Percentiles rank a stretch among this genome's conserved stretches.
These are phyloP conservation scores for Hydrozoanthus tunicans DNA, from an alignment of 64 coral and sea anemone species.

Conservation along the genomic window DNA sequence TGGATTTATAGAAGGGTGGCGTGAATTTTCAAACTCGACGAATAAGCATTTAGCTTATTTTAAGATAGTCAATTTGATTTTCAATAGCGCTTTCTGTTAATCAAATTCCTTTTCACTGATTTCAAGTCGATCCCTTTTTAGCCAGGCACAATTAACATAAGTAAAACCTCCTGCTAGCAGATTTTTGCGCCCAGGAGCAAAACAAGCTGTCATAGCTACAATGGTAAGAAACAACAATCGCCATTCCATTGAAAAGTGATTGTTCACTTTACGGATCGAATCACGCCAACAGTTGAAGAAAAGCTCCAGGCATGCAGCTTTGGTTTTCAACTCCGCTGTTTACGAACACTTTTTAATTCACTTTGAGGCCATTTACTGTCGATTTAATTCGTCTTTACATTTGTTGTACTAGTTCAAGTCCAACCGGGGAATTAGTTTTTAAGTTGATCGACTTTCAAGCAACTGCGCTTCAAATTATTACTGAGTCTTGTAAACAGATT, in stretches of 20 bases:
- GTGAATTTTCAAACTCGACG: too few species aligned
- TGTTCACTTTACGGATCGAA: conserved; percentile 25
- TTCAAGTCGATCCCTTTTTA: background rate
- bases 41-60: too few species aligned
- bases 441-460: too few species aligned
- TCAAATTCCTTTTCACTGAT: background rate
- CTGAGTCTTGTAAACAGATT: too few species aligned
- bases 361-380: background rate
- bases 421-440: too few species aligned
- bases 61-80: too few species aligned
- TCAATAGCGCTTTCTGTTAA: background rate
- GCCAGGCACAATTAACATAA: background rate
- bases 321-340: background rate
- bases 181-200: conserved; percentile 6
- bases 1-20: too few species aligned
- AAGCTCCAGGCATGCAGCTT: background rate
- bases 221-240: conserved; percentile 5
- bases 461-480: too few species aligned
- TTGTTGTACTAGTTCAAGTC: too few species aligned
- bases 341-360: conserved; percentile 2
- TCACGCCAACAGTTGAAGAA: conserved; percentile 13
- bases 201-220: background rate
- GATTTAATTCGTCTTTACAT: too few species aligned
- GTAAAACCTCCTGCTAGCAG: background rate
- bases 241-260: conserved; percentile 22